These are phyloP conservation scores for Prinia subflava DNA, from an alignment of 2,113 vertebrate genomes.

Conservation along the genomic window DNA sequence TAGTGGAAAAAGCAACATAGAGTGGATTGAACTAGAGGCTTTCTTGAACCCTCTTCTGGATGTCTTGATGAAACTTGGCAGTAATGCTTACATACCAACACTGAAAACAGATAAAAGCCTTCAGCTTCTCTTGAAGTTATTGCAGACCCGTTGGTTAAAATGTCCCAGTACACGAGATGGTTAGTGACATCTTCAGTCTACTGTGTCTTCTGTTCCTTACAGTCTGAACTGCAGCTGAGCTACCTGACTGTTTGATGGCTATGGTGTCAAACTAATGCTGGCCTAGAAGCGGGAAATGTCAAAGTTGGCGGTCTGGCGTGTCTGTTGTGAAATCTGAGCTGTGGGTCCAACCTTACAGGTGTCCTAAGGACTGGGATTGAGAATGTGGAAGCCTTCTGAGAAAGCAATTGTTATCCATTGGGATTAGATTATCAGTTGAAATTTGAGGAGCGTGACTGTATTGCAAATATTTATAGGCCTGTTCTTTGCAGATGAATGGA, in stretches of 20 bases:
- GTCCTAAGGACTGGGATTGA: not conserved
- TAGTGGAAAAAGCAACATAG: conserved; percentile 64
- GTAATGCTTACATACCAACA: conserved; percentile 86
- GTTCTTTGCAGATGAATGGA: fast-evolving
- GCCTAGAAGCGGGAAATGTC: not conserved
- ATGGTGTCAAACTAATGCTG: not conserved
- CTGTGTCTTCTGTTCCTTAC: conserved; percentile 19
- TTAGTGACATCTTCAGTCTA: conserved; percentile 68
- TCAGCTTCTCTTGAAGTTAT: conserved; percentile 83
- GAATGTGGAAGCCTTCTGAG: not conserved
- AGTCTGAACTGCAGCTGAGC: not conserved
- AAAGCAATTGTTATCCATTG: not conserved
- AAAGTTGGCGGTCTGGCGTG: not conserved
- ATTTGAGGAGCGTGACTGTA: not conserved
- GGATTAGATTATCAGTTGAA: not conserved
- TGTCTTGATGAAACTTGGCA: conserved; percentile 82
- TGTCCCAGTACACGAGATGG: conserved; percentile 55
- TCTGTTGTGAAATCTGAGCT: not conserved
- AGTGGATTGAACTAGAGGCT: conserved; percentile 69
- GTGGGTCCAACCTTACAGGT: not conserved
- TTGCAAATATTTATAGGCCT: not conserved
- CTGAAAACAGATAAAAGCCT: conserved; percentile 88
- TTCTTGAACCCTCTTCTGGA: conserved; percentile 87
- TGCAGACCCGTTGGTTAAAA: conserved; percentile 73
- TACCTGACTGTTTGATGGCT: not conserved